phyloP scores from a whole-genome alignment of 1,140 invertebrate species.

The Drosophila repleta region DNA sequence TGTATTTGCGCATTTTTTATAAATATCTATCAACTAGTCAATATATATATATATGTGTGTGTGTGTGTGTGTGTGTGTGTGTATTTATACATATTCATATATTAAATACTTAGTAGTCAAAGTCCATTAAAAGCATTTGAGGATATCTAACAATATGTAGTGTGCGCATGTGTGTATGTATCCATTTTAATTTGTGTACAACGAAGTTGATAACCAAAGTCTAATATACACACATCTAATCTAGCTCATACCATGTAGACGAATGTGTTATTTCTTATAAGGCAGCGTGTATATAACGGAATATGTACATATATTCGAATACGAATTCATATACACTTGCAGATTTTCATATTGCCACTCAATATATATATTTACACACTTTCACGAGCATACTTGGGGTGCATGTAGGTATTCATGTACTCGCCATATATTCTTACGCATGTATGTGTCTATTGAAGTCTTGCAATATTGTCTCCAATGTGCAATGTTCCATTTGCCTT shows the following conservation, averaged over 20 bases:
- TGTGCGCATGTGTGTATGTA: background rate
- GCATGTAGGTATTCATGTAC: background rate
- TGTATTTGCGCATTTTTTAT: too few species aligned
- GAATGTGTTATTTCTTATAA: conserved; percentile 2
- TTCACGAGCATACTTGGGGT: background rate
- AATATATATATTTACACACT: conserved; percentile 10
- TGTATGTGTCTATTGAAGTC: conserved; percentile 25
- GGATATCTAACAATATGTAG: too few species aligned
- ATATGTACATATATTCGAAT: conserved; percentile 6
- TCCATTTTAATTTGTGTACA: conserved; percentile 1
- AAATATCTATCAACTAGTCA: too few species aligned
- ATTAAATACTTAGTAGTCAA: too few species aligned
- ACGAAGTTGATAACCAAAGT: background rate
- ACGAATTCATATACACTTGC: conserved; percentile 11
- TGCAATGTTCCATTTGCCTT: conserved; percentile 27
- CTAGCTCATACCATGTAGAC: background rate
- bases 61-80: too few species aligned
- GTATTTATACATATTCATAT: too few species aligned
- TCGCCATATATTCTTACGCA: conserved; percentile 27
- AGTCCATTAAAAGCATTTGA: background rate
- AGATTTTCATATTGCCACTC: conserved; percentile 7
- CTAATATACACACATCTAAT: background rate
- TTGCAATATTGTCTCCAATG: conserved; percentile 21
- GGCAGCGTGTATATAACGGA: background rate
- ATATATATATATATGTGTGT: too few species aligned